These are phyloP conservation scores for Sorex araneus DNA, from an alignment of 2,113 vertebrate genomes.

Conservation along the genomic window DNA sequence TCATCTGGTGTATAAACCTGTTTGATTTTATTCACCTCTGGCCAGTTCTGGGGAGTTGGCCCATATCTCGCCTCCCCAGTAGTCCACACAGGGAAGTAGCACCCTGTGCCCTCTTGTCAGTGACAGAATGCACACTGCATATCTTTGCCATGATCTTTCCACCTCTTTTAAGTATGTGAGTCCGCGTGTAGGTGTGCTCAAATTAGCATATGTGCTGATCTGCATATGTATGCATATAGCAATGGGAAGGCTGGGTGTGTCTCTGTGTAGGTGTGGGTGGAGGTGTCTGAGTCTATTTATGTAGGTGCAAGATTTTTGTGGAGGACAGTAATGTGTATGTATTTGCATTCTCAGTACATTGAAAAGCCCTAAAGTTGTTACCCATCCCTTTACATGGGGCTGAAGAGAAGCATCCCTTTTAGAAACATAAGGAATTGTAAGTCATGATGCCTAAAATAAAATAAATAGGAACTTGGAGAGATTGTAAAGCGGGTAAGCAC, in stretches of 20 bases:
- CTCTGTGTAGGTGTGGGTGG: constrained; percentile 62
- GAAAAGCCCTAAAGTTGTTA: constrained; percentile 37
- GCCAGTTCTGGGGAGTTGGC: constrained; percentile 29
- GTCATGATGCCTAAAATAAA: too few relatives aligned
- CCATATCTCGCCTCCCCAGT: neutral
- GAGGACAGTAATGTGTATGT: constrained; percentile 33
- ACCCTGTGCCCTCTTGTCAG: constrained; percentile 37
- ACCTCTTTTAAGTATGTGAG: constrained; percentile 68
- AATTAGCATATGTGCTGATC: constrained; percentile 71
- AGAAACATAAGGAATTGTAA: too few relatives aligned
- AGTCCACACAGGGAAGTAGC: neutral
- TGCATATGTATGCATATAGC: constrained; percentile 56
- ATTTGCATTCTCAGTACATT: neutral
- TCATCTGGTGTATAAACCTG: constrained; percentile 30
- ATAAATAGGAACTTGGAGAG: too few relatives aligned
- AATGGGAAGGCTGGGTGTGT: constrained; percentile 54
- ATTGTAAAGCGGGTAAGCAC: too few relatives aligned
- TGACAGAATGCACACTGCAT: constrained; percentile 54
- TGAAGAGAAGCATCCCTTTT: constrained; percentile 45
- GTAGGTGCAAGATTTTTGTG: constrained; percentile 61
- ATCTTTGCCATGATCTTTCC: constrained; percentile 73
- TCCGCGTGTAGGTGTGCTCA: constrained; percentile 66
- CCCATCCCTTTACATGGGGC: neutral
- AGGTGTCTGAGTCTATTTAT: constrained; percentile 63
- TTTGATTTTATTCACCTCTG: constrained; percentile 29